phyloP scores from a whole-genome alignment of 2,888 invertebrate genomes.

The Erebia epiphron region DNA sequence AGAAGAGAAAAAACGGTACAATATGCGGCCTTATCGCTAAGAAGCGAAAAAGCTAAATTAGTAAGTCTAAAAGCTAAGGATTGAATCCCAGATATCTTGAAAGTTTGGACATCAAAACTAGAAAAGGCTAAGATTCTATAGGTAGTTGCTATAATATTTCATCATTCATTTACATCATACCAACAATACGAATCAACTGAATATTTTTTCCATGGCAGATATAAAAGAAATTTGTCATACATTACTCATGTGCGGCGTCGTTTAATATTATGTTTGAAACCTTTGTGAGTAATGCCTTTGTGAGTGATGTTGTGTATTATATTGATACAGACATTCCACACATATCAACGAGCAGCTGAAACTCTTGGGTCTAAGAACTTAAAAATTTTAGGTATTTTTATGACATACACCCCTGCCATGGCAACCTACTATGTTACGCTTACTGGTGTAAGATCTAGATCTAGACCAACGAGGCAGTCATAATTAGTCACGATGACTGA shows the following conservation, averaged over 20 bases:
- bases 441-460: no score
- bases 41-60: no score
- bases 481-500: constrained; percentile 3
- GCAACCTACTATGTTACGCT: no score
- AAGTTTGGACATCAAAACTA: no score
- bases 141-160: background rate
- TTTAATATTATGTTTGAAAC: constrained; percentile 21
- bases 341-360: background rate
- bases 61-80: no score
- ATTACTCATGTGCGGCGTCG: constrained; percentile 29
- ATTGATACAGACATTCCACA: background rate
- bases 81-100: no score
- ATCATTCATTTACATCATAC: constrained; percentile 1
- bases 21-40: no score
- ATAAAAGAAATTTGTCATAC: constrained; percentile 17
- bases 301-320: constrained; percentile 9
- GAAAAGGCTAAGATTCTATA: background rate
- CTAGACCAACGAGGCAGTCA: no score
- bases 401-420: no score
- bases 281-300: constrained; percentile 26
- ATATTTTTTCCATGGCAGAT: constrained; percentile 7
- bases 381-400: no score
- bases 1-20: no score
- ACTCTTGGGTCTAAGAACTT: no score
- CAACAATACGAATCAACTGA: background rate